phyloP scores from a whole-genome alignment of 1,140 invertebrate genomes.

The Drosophila sucinea region DNA sequence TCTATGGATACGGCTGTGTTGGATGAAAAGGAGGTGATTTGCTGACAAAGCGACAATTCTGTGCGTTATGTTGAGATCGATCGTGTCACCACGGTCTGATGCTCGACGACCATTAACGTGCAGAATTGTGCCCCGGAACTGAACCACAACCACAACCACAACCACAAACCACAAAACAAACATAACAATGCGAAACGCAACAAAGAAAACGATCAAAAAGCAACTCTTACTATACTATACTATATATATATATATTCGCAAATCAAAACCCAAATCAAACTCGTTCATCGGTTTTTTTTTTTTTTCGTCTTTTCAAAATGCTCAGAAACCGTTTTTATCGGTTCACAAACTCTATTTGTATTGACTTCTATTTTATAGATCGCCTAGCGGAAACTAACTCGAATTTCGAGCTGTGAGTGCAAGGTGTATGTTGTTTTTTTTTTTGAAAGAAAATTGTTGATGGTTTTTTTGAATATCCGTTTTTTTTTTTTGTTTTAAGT shows the following conservation, averaged over 20 bases:
- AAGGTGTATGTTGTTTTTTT: slow-evolving; percentile 1
- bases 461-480: not conserved
- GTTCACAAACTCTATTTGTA: slow-evolving; percentile 52
- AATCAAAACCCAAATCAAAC: slow-evolving; percentile 59
- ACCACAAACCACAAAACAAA: slow-evolving; percentile 44
- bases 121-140: slow-evolving; percentile 83
- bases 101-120: slow-evolving; percentile 64
- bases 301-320: slow-evolving; percentile 28
- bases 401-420: not conserved
- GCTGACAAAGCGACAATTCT: slow-evolving; percentile 96
- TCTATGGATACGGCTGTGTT: slow-evolving; percentile 90
- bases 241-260: not conserved
- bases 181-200: slow-evolving; percentile 63
- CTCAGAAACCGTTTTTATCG: slow-evolving; percentile 26
- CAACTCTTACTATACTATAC: slow-evolving; percentile 11
- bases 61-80: slow-evolving; percentile 95
- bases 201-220: slow-evolving; percentile 56
- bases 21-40: slow-evolving; percentile 93
- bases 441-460: not conserved
- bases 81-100: slow-evolving; percentile 94
- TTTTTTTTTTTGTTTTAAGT: slow-evolving; percentile 29
- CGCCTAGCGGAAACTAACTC: slow-evolving; percentile 33
- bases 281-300: slow-evolving; percentile 69
- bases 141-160: slow-evolving; percentile 31
- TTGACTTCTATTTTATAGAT: slow-evolving; percentile 57